Evolutionary conservation across 2,888 invertebrate genomes (phyloP), one percentile per base, ranked within the genome.

Genomic region (Suillia variegata): DNA sequence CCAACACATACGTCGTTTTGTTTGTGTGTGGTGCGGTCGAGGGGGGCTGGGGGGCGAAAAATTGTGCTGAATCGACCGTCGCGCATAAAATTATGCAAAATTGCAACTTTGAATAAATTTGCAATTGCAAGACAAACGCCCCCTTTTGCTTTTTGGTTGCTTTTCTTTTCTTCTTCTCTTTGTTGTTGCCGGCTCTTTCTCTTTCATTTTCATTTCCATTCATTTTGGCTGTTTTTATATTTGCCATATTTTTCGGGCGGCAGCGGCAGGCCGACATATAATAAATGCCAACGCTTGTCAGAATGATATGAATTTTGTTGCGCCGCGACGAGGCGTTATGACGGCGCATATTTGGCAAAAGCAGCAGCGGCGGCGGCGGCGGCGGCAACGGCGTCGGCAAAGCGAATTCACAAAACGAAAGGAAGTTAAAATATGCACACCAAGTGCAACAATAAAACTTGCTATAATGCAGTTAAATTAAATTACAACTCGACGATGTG

Each of bases 51-150:
- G 22, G 49, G 12, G 13, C 21, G 13, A 18, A 24, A 18, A 34
- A 18, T 20, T 13, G 38, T n/a, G 38, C 38, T 38, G 38, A 38
- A n/a, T 31, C 31, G 12, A 31, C n/a, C 31, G 31, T 12, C 6
- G 15, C 38, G 15, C 38, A 38, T 38, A 38, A 38, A 38, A 38
- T 38, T 38, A 38, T 38, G 38, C 38, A 38, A 38, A 18, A 31
- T 38, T 10, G 51, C 51, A 51, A 56, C 54, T 62, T 59, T 62
- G 62, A 62, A 62, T 62, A 62, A 62, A 62, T 62, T 62, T 57
- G 38, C 62, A 54, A 59, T 62, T 62, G 54, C 33, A 38, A 54
- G 47, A 10, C 12, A 33, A 55, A 55, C 55, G 55, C 34, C 12
- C 18, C 48, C 55, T 33, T 48, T n/a, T n/a, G n/a, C n/a, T n/a